Conservation (phyloP, 1,140 invertebrate species). For the Aphidius ervi region DNA sequence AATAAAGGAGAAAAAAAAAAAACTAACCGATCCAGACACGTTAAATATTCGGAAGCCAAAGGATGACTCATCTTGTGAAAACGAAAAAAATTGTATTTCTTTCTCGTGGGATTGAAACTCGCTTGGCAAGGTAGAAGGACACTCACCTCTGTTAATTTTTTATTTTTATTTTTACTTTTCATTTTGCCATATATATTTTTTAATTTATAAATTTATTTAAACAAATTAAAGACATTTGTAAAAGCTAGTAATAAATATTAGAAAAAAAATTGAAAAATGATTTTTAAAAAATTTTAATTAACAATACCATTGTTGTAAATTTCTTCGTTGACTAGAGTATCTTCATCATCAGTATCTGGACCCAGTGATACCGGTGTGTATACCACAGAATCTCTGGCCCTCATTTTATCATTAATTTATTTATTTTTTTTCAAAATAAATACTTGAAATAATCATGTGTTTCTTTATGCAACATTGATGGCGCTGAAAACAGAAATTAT, state of each 20-base stretch:
- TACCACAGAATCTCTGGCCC: slow-evolving; percentile 47
- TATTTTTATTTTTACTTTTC: neutral
- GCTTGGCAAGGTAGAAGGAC: slow-evolving; percentile 18
- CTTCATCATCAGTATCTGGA: slow-evolving; percentile 51
- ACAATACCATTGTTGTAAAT: slow-evolving; percentile 48
- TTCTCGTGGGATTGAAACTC: slow-evolving; percentile 9
- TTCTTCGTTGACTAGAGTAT: slow-evolving; percentile 50
- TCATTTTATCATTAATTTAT: slow-evolving; percentile 33
- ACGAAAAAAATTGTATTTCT: neutral
- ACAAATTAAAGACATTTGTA: no score
- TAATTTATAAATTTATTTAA: neutral
- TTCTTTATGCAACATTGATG: neutral
- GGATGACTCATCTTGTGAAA: slow-evolving; percentile 5
- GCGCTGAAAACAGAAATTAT: slow-evolving; percentile 4
- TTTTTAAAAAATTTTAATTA: slow-evolving; percentile 1
- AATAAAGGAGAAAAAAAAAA: no score
- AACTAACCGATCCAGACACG: neutral
- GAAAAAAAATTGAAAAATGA: no score
- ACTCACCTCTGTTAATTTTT: slow-evolving; percentile 13
- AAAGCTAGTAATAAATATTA: no score
- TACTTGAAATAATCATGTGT: no score
- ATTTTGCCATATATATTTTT: neutral
- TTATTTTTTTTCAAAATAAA: neutral
- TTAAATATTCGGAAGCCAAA: slow-evolving; percentile 20
- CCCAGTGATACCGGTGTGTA: slow-evolving; percentile 51